A percentile compares a stretch with the other conserved stretches of the same genome.
Evolutionary conservation across 2,113 vertebrate genomes (phyloP).

Genomic region (Thamnophis sirtalis): DNA sequence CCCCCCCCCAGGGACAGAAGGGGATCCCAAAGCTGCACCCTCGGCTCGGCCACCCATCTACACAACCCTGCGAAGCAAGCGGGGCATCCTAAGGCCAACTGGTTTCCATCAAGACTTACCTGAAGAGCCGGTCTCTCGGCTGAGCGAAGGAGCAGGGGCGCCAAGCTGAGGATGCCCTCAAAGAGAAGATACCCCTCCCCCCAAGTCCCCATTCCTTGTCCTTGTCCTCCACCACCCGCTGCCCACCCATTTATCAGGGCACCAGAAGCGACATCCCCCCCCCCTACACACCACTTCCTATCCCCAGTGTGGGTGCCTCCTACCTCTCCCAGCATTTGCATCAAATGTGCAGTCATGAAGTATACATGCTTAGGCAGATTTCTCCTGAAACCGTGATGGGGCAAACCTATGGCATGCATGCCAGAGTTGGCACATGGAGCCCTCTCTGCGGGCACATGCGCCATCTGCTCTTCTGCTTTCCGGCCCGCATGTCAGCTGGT

Average conservation of each 20-base stretch:
- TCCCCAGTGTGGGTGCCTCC: background rate
- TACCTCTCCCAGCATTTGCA: background rate
- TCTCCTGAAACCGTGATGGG: no score
- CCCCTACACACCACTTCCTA: background rate
- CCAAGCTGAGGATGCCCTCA: background rate
- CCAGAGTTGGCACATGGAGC: no score
- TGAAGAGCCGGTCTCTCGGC: background rate
- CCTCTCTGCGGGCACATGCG: no score
- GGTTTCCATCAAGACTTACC: background rate
- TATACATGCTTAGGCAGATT: background rate
- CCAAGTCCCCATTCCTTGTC: background rate
- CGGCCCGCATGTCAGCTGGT: no score
- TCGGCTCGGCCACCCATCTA: accelerated
- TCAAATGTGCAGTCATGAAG: background rate
- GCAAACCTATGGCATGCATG: no score
- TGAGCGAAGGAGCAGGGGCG: background rate
- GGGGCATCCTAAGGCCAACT: accelerated
- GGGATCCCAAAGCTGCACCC: background rate
- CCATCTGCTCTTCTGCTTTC: no score
- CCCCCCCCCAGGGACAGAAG: background rate
- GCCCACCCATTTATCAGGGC: background rate
- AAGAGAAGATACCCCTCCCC: background rate
- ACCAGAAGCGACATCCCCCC: background rate
- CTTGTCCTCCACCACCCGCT: background rate
- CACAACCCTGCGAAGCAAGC: background rate